Conservation (phyloP, 2,888 invertebrate species). For the Synanthedon tipuliformis region DNA sequence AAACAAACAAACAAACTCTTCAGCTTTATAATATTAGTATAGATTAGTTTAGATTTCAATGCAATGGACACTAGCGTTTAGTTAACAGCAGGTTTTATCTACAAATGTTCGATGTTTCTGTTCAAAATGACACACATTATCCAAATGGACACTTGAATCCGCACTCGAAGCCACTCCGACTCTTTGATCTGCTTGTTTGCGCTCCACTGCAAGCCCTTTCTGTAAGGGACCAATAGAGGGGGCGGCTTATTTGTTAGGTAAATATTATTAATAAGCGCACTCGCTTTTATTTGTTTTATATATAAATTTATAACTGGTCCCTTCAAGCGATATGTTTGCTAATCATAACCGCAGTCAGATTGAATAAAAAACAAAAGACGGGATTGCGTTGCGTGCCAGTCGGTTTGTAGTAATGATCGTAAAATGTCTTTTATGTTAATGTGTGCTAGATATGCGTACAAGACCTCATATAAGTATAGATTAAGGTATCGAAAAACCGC, state of each 20-base stretch:
- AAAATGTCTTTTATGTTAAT: too few relatives aligned
- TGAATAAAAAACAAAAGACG: too few relatives aligned
- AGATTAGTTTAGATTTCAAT: neutral
- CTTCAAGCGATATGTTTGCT: conserved; percentile 1
- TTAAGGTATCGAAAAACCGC: too few relatives aligned
- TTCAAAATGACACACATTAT: conserved; percentile 9
- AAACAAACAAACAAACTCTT: too few relatives aligned
- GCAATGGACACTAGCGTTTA: neutral
- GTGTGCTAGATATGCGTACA: too few relatives aligned
- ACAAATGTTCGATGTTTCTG: conserved; percentile 12
- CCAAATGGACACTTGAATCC: conserved; percentile 18
- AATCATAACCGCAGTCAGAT: too few relatives aligned
- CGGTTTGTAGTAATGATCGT: too few relatives aligned
- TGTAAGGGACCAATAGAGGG: conserved; percentile 23
- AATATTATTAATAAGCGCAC: conserved; percentile 56
- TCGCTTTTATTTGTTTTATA: conserved; percentile 43
- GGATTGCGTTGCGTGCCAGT: too few relatives aligned
- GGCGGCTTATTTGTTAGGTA: conserved; percentile 40
- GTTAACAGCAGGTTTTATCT: neutral
- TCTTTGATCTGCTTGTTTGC: conserved; percentile 57
- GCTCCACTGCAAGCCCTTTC: conserved; percentile 32
- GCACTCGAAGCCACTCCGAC: conserved; percentile 11
- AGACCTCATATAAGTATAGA: too few relatives aligned
- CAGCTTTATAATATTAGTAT: too few relatives aligned
- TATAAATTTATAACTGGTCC: conserved; percentile 38